These are phyloP conservation scores for Tenthredo notha DNA, from an alignment of 2,888 invertebrate species.

Conservation along the genomic window DNA sequence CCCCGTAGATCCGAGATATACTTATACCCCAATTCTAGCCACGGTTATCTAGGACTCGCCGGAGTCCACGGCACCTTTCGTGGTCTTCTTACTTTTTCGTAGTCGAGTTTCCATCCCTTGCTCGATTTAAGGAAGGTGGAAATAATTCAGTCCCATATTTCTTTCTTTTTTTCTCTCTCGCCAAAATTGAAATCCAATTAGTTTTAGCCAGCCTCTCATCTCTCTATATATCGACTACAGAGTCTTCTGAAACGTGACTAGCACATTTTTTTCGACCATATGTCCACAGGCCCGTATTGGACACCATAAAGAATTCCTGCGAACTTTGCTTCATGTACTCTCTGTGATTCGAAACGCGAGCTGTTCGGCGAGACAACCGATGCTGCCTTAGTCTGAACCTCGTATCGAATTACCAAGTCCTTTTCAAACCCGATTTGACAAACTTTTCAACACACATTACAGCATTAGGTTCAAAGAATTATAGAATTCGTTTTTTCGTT, in stretches of 20 bases:
- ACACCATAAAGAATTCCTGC: background rate
- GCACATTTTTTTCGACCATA: slow-evolving; percentile 4
- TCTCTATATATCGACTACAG: background rate
- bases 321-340: background rate
- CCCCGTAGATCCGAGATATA: slow-evolving; percentile 23
- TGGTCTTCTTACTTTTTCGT: background rate
- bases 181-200: background rate
- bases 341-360: slow-evolving; percentile 20
- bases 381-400: slow-evolving; percentile 17
- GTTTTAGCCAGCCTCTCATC: background rate
- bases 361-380: slow-evolving; percentile 21
- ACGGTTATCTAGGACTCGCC: slow-evolving; percentile 10
- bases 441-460: background rate
- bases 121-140: background rate
- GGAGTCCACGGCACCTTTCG: background rate
- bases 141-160: background rate
- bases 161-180: background rate
- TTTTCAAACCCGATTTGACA: slow-evolving; percentile 25
- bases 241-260: background rate
- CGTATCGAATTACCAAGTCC: slow-evolving; percentile 22
- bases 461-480: background rate
- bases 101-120: background rate
- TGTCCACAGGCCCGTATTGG: background rate
- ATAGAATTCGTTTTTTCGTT: background rate
- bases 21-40: slow-evolving; percentile 29